phyloP scores from a whole-genome alignment of 2,113 vertebrate genomes.

The Tricholaema leucomelas region DNA sequence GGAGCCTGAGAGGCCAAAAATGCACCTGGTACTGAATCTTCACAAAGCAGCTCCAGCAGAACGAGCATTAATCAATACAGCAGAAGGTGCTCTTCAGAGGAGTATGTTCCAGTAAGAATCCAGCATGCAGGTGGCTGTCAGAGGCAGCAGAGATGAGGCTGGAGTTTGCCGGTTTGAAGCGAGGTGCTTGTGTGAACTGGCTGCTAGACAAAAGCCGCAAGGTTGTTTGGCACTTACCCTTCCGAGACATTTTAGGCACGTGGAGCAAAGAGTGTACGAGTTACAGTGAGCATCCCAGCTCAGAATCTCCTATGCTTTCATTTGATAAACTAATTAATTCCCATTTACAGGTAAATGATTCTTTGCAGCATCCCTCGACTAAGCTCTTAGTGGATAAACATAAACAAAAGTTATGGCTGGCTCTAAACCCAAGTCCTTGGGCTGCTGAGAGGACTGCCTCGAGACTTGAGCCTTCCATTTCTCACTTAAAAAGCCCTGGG shows the following conservation, averaged over 20 bases:
- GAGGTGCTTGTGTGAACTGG: neutral
- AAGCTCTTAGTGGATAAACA: conserved; percentile 39
- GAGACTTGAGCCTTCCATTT: conserved; percentile 54
- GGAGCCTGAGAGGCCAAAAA: neutral
- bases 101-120: neutral
- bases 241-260: conserved; percentile 10
- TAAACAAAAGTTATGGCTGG: conserved; percentile 33
- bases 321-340: conserved; percentile 50
- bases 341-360: conserved; percentile 39
- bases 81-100: neutral
- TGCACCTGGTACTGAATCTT: neutral
- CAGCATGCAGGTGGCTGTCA: neutral
- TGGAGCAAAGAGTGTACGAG: neutral
- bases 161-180: neutral
- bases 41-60: neutral
- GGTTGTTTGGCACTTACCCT: neutral
- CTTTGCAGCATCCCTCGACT: neutral
- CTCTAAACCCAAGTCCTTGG: conserved; percentile 28
- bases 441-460: conserved; percentile 18
- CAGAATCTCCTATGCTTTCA: neutral
- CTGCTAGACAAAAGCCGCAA: conserved; percentile 47
- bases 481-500: conserved; percentile 29
- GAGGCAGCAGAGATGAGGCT: neutral
- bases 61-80: neutral
- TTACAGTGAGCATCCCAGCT: conserved; percentile 3